phyloP scores from a whole-genome alignment of 2,113 vertebrate species.

The Monarcha castaneiventris region DNA sequence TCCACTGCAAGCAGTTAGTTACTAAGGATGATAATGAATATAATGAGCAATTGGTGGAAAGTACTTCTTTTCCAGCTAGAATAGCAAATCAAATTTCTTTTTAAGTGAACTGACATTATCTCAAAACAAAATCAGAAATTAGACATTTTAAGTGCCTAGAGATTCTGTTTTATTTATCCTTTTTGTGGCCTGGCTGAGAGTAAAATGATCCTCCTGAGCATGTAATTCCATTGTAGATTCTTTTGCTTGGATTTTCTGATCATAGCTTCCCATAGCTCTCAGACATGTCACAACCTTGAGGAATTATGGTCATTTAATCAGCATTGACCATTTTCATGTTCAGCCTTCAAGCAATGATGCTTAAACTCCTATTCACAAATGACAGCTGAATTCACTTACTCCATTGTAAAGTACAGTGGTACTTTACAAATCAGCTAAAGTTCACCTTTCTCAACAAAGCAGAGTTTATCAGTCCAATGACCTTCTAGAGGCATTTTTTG shows the following conservation, averaged over 20 bases:
- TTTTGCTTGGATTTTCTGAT: conserved; percentile 36
- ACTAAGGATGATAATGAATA: not conserved
- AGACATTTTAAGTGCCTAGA: not conserved
- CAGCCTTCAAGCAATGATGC: conserved; percentile 55
- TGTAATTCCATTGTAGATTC: conserved; percentile 21
- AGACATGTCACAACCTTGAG: conserved; percentile 47
- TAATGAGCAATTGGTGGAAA: not conserved
- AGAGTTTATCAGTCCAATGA: conserved; percentile 40
- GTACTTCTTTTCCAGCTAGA: not conserved
- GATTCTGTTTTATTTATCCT: not conserved
- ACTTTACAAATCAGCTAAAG: conserved; percentile 40
- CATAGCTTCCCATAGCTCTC: conserved; percentile 35
- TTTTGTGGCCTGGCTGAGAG: not conserved
- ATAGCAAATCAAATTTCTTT: not conserved
- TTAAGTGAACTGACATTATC: not conserved
- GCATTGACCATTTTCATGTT: conserved; percentile 47
- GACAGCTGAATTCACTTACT: conserved; percentile 59
- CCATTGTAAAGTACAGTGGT: not conserved
- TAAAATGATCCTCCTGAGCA: not conserved
- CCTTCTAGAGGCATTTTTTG: not conserved
- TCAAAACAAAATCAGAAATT: conserved; percentile 7
- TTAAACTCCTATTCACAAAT: conserved; percentile 33
- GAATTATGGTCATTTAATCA: conserved; percentile 67
- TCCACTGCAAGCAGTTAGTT: not conserved
- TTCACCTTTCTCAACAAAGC: conserved; percentile 56